Conservation (phyloP, 2,888 invertebrate species). For the Myathropa florea region DNA sequence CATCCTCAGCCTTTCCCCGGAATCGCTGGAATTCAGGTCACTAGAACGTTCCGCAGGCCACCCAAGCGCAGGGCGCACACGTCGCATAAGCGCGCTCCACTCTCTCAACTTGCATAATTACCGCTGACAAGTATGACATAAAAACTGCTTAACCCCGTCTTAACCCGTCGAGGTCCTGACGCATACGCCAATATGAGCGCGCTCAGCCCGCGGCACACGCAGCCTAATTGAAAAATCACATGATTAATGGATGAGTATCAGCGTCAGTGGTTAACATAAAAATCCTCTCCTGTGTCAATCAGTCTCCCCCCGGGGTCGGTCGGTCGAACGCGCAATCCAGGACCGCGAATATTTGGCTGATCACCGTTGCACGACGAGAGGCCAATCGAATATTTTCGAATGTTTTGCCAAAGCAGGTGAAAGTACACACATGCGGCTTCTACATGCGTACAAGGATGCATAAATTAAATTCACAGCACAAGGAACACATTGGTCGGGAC, state of each 20-base stretch:
- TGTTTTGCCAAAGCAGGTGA: constrained; percentile 63
- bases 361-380: constrained; percentile 50
- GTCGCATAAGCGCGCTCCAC: neutral
- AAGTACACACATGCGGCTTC: constrained; percentile 54
- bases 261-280: constrained; percentile 34
- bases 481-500: constrained; percentile 64
- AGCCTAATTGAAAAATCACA: constrained; percentile 63
- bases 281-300: constrained; percentile 61
- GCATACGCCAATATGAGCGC: constrained; percentile 22
- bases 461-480: constrained; percentile 65
- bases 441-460: constrained; percentile 61
- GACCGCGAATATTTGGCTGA: constrained; percentile 44
- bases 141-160: constrained; percentile 33
- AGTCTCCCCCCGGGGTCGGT: constrained; percentile 28
- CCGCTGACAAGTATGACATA: constrained; percentile 53
- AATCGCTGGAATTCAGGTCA: neutral
- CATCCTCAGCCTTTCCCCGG: neutral
- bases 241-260: constrained; percentile 61
- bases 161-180: constrained; percentile 29
- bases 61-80: neutral
- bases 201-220: neutral
- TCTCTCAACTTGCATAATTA: constrained; percentile 18
- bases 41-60: neutral
- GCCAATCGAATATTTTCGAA: constrained; percentile 42
- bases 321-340: constrained; percentile 19